Evolutionary conservation across 2,888 invertebrate genomes (phyloP), one percentile per base, ranked within the genome.

Genomic region (Erebia palarica): DNA sequence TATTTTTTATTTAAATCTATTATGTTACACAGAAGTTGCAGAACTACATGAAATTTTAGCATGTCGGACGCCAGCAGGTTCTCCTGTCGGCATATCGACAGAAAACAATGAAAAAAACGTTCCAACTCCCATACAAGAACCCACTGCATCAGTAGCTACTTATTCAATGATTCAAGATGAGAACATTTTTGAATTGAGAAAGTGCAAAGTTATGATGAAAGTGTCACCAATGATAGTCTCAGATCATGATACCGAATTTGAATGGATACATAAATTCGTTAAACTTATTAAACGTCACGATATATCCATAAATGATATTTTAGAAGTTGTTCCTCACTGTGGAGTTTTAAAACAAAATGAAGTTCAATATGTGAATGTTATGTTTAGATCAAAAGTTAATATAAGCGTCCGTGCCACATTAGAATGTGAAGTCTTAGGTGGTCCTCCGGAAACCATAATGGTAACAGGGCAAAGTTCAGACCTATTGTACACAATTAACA

Each of bases 371-470:
- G 77, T 94, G 63, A 90, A 93, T 65, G 84, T 95, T 3, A 88
- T 90, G 69, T 94, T 94, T 75, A 87, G 83, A 73, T 94, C 94
- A 3, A 86, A 82, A 70, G 72, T 75, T 5, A 90, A 94, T 76
- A 89, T 91, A 9, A 87, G 79, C 67, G 82, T 95, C 3, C 84
- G 85, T 69, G 94, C 93, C n/a, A 78, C 82, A 44, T 83, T 94
- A 0, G 85, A 93, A 72, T 95, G 94, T 79, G 89, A 94, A 75
- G 91, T 95, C 42, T 79, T 93, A 51, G 95, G 94, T 10, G 95
- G 95, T 1, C 94, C 94, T 2, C 78, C 93, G 0, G 94, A 95
- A 84, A 76, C 80, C 1, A 81, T 95, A 42, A 71, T 81, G 53
- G 84, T 95, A 1, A 84, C 83, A 1, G 95, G 94, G 0, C 89